Evolutionary conservation across 2,888 invertebrate genomes (phyloP), one percentile per base, ranked within the genome.

Genomic region (Unio delphinus): DNA sequence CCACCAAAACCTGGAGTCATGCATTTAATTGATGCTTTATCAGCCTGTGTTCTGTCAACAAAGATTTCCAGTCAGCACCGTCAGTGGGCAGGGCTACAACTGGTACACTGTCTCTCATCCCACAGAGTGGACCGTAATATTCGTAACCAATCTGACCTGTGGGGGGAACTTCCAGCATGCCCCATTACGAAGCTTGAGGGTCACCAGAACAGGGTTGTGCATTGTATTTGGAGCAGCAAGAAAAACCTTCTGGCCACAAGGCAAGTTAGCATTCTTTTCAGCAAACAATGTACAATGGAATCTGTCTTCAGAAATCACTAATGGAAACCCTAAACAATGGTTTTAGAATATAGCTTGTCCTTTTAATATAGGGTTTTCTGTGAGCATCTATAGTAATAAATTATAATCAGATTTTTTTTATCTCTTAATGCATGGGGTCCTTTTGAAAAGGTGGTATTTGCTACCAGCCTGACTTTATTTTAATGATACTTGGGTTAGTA

Each of bases 1-100:
- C 11, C 45, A 45, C 45, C 45, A 45, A 45, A 45, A 45, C 45
- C 11, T 15, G 64, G 72, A 55, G 64, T 77, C 15, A 86, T 93
- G 59, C 91, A 92, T 69, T 87, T 93, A 60, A 92, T 93, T 57
- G 92, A 93, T 86, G 92, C 93, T 7, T 85, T 93, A 64, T 91
- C 93, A 6, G 92, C 93, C 1, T 93, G 92, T 86, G 90, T 93
- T 18, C 87, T 93, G 73, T 93, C 93, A 0, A 90, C 90, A 28
- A 90, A 91, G 64, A 89, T 93, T n/a, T 89, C 91, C 60, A 88
- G 91, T 20, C 87, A 87, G 45, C 91, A 92, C 78, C 90, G 92
- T 55, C 92, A 93, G 83, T 93, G 93, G 93, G 92, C 93, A 0
- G 91, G 92, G 1, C 92, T 92, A 74, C 93, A 93, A 84, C 87